Evolutionary conservation across 1,140 invertebrate species (phyloP).

Genomic region (Pseudachorutes palmiensis): DNA sequence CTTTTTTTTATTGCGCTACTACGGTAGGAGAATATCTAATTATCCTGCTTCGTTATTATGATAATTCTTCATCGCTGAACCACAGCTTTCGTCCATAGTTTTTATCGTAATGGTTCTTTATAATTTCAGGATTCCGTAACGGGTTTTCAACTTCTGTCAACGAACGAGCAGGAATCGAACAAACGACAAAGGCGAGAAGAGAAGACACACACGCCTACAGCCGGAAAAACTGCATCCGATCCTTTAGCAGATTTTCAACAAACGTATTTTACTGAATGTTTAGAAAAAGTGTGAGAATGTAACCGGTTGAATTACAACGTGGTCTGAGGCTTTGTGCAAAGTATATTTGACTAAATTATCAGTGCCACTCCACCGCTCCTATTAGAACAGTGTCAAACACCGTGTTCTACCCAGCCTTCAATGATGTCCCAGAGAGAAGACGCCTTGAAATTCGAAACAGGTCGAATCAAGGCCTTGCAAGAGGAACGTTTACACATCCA

Average conservation of each 20-base stretch:
- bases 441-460: conserved; percentile 89
- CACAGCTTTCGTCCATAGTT: not conserved
- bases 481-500: conserved; percentile 95
- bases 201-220: not conserved
- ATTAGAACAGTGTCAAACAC: not conserved
- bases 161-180: not conserved
- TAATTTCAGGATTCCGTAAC: conserved; percentile 11
- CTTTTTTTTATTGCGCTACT: not conserved
- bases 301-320: no score
- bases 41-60: not conserved
- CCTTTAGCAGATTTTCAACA: no score
- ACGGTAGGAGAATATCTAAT: conserved; percentile 12
- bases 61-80: not conserved
- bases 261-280: no score
- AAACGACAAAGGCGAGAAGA: no score
- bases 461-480: conserved; percentile 89
- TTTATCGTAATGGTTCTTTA: not conserved
- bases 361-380: not conserved
- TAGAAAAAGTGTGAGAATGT: no score
- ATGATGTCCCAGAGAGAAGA: conserved; percentile 78
- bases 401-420: not conserved
- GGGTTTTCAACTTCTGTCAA: conserved; percentile 1
- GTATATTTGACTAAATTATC: no score
- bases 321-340: no score
- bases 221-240: no score